Base-by-base conservation (phyloP, 2,888 invertebrate species). In the Noctua pronuba region DNA sequence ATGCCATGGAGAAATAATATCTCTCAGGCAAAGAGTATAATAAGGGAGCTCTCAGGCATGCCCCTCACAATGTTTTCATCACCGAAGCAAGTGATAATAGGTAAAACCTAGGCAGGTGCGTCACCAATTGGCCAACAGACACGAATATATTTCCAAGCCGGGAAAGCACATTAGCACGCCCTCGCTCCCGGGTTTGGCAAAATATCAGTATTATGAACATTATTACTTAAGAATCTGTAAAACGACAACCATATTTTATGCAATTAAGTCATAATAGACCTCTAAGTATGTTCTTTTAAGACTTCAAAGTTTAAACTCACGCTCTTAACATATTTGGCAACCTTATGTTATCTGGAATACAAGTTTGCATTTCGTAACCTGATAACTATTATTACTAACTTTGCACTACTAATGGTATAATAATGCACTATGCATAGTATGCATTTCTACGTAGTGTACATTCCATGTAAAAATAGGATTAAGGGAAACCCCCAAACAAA, bases 401-500 rank as follows among this genome's bases (percentile, higher is more conserved):
- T 7, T 67, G 13, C 41, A 44, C 8, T 76, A 28, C 18, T 66
- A 24, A 13, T 24, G 18, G 28, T 58, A 46, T 24, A 24, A 21
- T 55, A 6, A 58, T 44, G 21, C n/a, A n/a, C n/a, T n/a, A n/a
- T n/a, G n/a, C n/a, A n/a, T n/a, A n/a, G n/a, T n/a, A n/a, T n/a
- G n/a, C 35, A 6, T 8, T 11, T 44, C 44, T 44, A 58, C 55
- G 13, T 31, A 28, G 38, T n/a, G 16, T 38, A 24, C 1, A 18
- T 41, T 55, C 31, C 35, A 28, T 10, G 35, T 67, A 38, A 5
- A 24, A 71, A 71, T 35, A 35, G 10, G 10, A 62, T 4, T 18
- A 31, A 4, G 80, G 86, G 82, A 69, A 82, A 62, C 28, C 75
- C 87, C 86, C 49, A 88, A 80, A 84, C 58, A 73, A 83, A 55